Percentiles rank a stretch among this genome's conserved stretches.
Evolutionary conservation across 2,113 vertebrate genomes (phyloP).

Genomic region (Vulpes lagopus): DNA sequence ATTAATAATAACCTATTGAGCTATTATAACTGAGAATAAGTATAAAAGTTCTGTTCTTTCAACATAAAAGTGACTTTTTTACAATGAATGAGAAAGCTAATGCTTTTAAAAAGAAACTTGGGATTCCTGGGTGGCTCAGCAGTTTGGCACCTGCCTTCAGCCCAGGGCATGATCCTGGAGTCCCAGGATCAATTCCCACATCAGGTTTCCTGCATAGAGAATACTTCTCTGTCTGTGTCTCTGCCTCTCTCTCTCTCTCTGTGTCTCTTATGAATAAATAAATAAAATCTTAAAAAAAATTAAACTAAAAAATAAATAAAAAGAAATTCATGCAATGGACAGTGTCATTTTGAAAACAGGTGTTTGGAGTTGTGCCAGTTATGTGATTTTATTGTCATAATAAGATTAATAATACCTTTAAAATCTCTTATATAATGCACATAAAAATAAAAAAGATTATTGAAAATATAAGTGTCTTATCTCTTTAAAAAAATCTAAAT

Average conservation of each 20-base stretch:
- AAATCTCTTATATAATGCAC: neutral
- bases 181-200: too few relatives aligned
- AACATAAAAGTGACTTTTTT: neutral
- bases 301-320: neutral
- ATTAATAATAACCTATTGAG: neutral
- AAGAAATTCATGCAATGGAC: neutral
- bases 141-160: too few relatives aligned
- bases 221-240: too few relatives aligned
- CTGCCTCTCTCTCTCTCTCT: too few relatives aligned
- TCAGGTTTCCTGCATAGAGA: too few relatives aligned
- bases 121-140: too few relatives aligned
- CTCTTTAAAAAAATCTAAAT: neutral
- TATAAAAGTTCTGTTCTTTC: neutral
- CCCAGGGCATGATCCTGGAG: too few relatives aligned
- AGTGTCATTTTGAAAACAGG: neutral
- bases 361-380: neutral
- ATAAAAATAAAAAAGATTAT: neutral
- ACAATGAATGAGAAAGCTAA: neutral
- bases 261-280: too few relatives aligned
- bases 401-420: neutral
- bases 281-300: too few relatives aligned
- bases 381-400: neutral
- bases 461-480: neutral
- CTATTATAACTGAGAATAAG: constrained; percentile 1
- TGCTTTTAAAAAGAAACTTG: neutral